Percentiles rank a stretch among this genome's conserved stretches.
Evolutionary conservation across 2,113 vertebrate species (phyloP).

Genomic region (Fulmarus glacialis): DNA sequence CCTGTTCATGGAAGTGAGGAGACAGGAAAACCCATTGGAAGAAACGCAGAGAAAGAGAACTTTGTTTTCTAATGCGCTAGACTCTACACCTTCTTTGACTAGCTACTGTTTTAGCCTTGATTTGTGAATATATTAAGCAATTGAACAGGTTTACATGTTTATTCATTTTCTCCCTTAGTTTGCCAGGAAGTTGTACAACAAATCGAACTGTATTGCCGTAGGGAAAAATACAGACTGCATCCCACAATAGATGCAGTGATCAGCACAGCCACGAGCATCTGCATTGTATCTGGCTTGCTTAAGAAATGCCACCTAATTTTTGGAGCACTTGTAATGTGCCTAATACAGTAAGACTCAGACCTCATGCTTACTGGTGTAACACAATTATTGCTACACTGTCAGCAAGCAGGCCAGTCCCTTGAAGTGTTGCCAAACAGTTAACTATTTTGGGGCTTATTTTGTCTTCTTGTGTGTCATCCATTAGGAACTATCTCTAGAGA

Average conservation of each 20-base stretch:
- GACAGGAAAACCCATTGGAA: not conserved
- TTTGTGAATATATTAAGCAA: not conserved
- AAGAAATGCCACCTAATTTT: not conserved
- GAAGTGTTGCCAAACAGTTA: not conserved
- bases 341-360: not conserved
- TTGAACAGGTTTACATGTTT: slow-evolving; percentile 2
- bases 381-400: not conserved
- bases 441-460: not conserved
- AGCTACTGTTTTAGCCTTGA: not conserved
- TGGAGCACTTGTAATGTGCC: not conserved
- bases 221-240: not conserved
- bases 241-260: not conserved
- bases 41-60: not conserved
- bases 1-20: not conserved
- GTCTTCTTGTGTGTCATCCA: not conserved
- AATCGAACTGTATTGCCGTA: not conserved
- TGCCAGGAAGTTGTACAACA: not conserved
- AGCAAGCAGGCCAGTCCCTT: not conserved
- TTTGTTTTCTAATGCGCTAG: not conserved
- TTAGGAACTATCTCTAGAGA: not conserved
- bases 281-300: not conserved
- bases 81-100: not conserved
- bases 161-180: slow-evolving; percentile 18
- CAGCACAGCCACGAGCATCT: not conserved
- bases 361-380: not conserved